These are phyloP conservation scores for Seira musarum DNA, from an alignment of 2,888 invertebrate genomes.

Conservation along the genomic window DNA sequence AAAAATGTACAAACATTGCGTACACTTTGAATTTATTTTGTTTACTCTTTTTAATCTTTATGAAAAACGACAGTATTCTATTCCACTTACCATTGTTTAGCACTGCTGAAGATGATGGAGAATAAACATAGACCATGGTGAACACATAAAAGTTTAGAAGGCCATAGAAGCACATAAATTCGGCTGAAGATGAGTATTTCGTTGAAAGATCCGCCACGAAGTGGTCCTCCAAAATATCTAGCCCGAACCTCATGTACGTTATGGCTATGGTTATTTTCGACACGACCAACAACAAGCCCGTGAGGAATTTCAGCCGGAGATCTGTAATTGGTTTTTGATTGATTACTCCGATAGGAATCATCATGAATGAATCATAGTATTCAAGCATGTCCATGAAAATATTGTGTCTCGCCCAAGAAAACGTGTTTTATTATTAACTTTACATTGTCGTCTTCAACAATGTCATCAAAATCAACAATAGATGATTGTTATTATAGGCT, in stretches of 20 bases:
- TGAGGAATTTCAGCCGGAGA: conserved; percentile 91
- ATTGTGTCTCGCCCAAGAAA: too few species aligned
- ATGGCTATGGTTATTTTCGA: conserved; percentile 82
- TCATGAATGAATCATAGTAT: too few species aligned
- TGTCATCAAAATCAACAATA: too few species aligned
- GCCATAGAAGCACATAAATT: conserved; percentile 96
- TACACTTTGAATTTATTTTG: not conserved
- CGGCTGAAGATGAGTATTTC: conserved; percentile 91
- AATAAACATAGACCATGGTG: conserved; percentile 93
- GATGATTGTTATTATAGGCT: conserved; percentile 71
- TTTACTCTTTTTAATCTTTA: not conserved
- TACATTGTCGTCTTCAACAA: too few species aligned
- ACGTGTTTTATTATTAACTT: too few species aligned
- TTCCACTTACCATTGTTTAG: conserved; percentile 63
- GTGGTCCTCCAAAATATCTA: conserved; percentile 89
- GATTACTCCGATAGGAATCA: not conserved
- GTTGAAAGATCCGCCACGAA: conserved; percentile 92
- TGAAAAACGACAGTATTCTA: not conserved
- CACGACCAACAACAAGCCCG: conserved; percentile 87
- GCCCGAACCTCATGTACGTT: conserved; percentile 88
- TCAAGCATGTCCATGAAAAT: too few species aligned
- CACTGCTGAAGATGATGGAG: conserved; percentile 66
- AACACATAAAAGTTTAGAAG: conserved; percentile 94
- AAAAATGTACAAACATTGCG: not conserved
- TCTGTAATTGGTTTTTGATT: conserved; percentile 77